Evolutionary conservation across 2,113 vertebrate species (phyloP), one percentile per base, ranked within the genome.

Genomic region (Myotis brandtii): DNA sequence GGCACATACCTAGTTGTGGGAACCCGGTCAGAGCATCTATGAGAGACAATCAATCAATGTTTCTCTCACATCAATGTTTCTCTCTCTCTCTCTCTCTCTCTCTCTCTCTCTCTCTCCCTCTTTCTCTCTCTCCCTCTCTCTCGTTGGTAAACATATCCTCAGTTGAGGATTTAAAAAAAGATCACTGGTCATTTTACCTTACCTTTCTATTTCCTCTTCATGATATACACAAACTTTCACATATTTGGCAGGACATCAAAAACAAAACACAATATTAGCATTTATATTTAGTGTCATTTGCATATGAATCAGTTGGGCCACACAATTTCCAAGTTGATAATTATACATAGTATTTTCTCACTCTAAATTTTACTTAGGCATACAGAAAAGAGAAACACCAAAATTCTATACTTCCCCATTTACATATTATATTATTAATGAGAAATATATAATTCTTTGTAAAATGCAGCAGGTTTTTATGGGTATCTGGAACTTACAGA

Each of bases 401-500:
- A 77, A 92, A 76, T 59, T 72, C 8, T 79, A 54, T 32, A 67
- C 12, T 62, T 93, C 18, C 1, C 17, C 34, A 75, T n/a, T 84
- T 69, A 50, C 9, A 32, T 54, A 94, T 64, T 18, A 82, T 50
- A 50, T 4, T 82, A 40, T 62, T 73, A 86, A 25, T 73, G 40
- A 93, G 54, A 91, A 73, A 69, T 80, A 62, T 13, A 6, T 72
- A 81, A 67, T 23, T 94, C 21, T 70, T 50, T 54, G 2, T 43
- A 84, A 92, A 94, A 79, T 43, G 27, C 25, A 92, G 30, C 10
- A 62, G 30, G 69, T 32, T 59, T 87, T 94, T 54, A 91, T 70
- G 32, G 43, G 34, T 93, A 7, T 86, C 23, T 40, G 86, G 56
- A 84, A 79, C 21, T n/a, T 92, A 87, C 54, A 69, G 18, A 62